These are phyloP conservation scores for Turnix velox DNA, from an alignment of 2,113 vertebrate genomes.

Conservation along the genomic window DNA sequence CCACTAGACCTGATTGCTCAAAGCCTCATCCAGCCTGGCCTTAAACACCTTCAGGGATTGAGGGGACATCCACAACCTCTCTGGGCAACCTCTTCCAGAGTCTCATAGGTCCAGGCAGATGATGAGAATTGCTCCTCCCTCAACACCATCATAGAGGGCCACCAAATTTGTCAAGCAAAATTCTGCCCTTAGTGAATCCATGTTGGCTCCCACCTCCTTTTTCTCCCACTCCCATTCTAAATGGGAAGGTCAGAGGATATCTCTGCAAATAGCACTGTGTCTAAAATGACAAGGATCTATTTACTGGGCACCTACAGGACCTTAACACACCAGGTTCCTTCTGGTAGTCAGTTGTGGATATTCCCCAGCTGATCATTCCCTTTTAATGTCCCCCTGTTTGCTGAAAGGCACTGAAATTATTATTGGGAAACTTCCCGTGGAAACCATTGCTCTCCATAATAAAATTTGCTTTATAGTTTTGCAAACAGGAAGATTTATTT, in stretches of 20 bases:
- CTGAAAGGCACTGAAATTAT: background rate
- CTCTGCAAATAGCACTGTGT: background rate
- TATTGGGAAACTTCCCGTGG: slow-evolving; percentile 5
- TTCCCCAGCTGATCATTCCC: background rate
- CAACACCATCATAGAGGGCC: background rate
- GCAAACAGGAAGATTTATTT: slow-evolving; percentile 28
- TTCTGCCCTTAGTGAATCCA: background rate
- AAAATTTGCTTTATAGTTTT: background rate
- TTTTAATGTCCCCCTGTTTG: background rate
- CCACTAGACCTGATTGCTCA: background rate
- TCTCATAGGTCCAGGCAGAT: background rate
- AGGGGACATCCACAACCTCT: background rate
- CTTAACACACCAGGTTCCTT: background rate
- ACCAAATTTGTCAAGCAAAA: background rate
- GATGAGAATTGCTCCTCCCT: background rate
- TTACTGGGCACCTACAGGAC: background rate
- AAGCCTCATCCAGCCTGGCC: background rate
- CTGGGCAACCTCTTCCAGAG: background rate
- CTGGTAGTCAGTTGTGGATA: background rate
- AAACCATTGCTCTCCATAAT: background rate
- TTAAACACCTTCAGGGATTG: background rate
- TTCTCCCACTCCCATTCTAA: background rate
- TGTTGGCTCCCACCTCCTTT: background rate
- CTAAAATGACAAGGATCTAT: background rate
- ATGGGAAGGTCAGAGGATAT: background rate